Percentiles rank a stretch among this genome's conserved stretches.
These are phyloP conservation scores for Tamandua tetradactyla DNA, from an alignment of 2,797 vertebrate species.

Conservation along the genomic window DNA sequence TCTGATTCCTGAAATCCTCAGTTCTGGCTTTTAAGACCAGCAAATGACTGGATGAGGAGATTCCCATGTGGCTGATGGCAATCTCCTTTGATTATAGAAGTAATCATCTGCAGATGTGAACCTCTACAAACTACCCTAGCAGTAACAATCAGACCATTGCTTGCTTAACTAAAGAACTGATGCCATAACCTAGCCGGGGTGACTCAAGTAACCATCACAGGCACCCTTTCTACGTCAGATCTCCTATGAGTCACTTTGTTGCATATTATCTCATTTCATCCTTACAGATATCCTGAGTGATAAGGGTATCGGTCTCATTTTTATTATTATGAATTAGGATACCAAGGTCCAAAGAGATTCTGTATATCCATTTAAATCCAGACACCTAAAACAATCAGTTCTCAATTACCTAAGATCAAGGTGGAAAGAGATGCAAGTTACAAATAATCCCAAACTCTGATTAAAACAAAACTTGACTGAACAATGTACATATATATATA, in stretches of 20 bases:
- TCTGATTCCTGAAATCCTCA: too few species aligned
- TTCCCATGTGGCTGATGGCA: too few species aligned
- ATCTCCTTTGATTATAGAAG: too few species aligned
- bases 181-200: too few species aligned
- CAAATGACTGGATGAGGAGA: too few species aligned
- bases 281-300: neutral
- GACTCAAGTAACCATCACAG: too few species aligned
- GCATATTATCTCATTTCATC: neutral
- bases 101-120: too few species aligned
- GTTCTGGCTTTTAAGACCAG: too few species aligned
- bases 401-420: neutral
- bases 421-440: neutral
- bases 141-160: too few species aligned
- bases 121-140: too few species aligned
- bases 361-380: neutral
- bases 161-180: too few species aligned
- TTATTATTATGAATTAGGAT: neutral
- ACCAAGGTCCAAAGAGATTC: slow-evolving; percentile 1
- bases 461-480: slow-evolving; percentile 58
- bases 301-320: neutral
- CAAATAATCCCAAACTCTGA: slow-evolving; percentile 1
- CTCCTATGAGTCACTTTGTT: neutral
- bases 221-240: neutral
- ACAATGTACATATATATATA: too few species aligned
- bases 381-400: neutral